These are phyloP conservation scores for Antigone vipio DNA, from an alignment of 2,113 vertebrate genomes.

Conservation along the genomic window DNA sequence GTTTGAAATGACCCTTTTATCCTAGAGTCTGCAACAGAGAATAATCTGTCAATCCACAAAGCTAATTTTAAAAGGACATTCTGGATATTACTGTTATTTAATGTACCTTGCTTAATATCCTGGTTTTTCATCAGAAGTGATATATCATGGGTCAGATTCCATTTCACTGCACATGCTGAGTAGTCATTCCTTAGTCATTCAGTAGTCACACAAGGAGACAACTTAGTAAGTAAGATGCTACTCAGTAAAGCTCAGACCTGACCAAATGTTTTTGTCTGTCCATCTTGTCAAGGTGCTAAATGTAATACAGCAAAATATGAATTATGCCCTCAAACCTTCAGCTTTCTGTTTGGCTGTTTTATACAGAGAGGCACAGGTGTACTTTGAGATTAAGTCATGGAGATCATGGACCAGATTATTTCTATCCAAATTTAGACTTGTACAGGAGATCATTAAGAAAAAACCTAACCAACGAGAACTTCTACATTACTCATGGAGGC, in stretches of 20 bases:
- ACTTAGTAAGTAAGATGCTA: neutral
- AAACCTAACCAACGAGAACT: neutral
- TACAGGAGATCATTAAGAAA: neutral
- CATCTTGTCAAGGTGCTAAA: neutral
- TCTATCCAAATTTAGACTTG: neutral
- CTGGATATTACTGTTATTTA: slow-evolving; percentile 9
- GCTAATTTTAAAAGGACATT: slow-evolving; percentile 22
- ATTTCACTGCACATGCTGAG: slow-evolving; percentile 13
- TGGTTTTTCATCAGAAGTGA: neutral
- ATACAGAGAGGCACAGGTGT: neutral
- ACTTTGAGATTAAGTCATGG: neutral
- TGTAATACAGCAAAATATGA: neutral
- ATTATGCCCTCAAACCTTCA: neutral
- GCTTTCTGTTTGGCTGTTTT: neutral
- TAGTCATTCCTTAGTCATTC: neutral
- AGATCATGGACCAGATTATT: neutral
- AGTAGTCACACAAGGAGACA: neutral
- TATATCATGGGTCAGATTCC: neutral
- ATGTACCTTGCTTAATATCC: slow-evolving; percentile 30
- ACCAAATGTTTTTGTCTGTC: neutral
- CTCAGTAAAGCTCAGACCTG: neutral
- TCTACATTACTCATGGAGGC: neutral
- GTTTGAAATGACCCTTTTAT: slow-evolving; percentile 18
- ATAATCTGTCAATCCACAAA: neutral
- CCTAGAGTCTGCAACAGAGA: neutral